Evolutionary conservation across 2,113 vertebrate genomes (phyloP).

Genomic region (Macrotus californicus): DNA sequence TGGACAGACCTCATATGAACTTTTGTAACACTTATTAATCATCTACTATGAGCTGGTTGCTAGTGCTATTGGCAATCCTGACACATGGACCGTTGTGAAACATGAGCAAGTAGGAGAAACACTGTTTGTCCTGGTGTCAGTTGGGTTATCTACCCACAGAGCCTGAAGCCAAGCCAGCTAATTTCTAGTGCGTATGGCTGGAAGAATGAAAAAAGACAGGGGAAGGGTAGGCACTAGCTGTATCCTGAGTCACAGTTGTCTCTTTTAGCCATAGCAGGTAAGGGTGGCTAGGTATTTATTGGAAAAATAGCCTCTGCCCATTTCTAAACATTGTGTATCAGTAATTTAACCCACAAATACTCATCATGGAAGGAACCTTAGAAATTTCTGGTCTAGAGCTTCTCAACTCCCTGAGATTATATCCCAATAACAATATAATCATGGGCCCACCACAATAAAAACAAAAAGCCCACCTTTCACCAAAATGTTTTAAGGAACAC

Average conservation of each 20-base stretch:
- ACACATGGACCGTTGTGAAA: fast-evolving
- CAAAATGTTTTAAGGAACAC: neutral
- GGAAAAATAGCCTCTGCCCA: neutral
- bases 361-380: fast-evolving
- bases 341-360: no score
- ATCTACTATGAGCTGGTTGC: neutral
- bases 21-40: neutral
- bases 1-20: neutral
- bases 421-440: neutral
- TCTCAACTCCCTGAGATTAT: neutral
- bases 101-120: neutral
- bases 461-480: neutral
- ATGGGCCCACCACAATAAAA: no score
- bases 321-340: neutral
- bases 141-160: fast-evolving
- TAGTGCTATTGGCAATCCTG: neutral
- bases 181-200: neutral
- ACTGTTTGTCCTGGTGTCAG: neutral
- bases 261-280: neutral
- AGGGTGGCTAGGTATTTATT: neutral
- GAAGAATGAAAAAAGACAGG: neutral
- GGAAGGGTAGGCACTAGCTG: neutral
- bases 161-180: neutral
- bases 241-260: neutral
- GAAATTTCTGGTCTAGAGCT: neutral